These are phyloP conservation scores for Cheilosia pagana DNA, from an alignment of 2,888 invertebrate genomes.

Conservation along the genomic window DNA sequence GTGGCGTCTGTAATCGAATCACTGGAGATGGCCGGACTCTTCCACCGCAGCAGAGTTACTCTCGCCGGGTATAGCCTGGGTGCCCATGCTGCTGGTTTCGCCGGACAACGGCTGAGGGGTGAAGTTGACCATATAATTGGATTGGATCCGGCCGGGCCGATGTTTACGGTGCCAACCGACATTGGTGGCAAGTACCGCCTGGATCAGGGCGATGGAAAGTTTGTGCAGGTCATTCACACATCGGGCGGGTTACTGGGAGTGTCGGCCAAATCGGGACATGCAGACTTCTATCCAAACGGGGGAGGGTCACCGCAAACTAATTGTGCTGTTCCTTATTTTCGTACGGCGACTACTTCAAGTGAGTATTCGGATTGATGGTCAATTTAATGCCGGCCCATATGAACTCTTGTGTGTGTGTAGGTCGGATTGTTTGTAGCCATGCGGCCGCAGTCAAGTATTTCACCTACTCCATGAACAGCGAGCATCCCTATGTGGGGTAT, in stretches of 20 bases:
- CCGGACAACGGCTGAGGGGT: constrained; percentile 80
- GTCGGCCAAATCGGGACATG: constrained; percentile 81
- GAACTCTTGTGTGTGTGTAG: constrained; percentile 73
- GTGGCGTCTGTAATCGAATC: constrained; percentile 81
- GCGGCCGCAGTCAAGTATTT: constrained; percentile 81
- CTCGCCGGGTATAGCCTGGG: constrained; percentile 82
- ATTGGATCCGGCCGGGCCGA: constrained; percentile 82
- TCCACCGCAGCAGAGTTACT: constrained; percentile 80
- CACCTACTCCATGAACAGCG: constrained; percentile 81
- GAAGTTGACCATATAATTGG: constrained; percentile 82
- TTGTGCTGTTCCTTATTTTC: constrained; percentile 79
- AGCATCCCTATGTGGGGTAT: constrained; percentile 79
- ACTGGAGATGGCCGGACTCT: constrained; percentile 78
- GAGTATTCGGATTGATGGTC: constrained; percentile 71
- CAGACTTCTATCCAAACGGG: constrained; percentile 83
- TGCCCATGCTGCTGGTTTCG: constrained; percentile 82
- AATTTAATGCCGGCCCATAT: constrained; percentile 26
- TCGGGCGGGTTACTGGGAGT: constrained; percentile 81
- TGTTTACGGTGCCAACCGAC: constrained; percentile 81
- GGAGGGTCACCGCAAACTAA: constrained; percentile 81
- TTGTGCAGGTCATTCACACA: constrained; percentile 82
- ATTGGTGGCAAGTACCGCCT: constrained; percentile 80
- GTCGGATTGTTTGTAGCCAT: constrained; percentile 82
- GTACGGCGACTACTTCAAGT: constrained; percentile 80
- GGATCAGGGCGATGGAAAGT: constrained; percentile 81